A percentile compares a stretch with the other conserved stretches of the same genome.
These are phyloP conservation scores for Pitangus sulphuratus DNA, from an alignment of 2,797 vertebrate species.

Conservation along the genomic window DNA sequence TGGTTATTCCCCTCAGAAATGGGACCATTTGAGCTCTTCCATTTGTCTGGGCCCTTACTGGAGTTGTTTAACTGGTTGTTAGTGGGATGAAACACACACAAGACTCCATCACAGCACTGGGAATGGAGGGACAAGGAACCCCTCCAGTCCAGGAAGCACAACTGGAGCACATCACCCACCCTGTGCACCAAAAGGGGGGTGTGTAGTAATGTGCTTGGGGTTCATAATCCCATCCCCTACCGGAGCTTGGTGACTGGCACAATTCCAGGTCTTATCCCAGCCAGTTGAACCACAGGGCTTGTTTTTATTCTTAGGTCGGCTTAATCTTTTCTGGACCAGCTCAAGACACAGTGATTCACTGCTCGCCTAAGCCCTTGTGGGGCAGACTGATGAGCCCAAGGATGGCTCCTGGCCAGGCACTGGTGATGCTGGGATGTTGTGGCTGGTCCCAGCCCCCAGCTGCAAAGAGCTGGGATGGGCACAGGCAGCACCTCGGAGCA, in stretches of 20 bases:
- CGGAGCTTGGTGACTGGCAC: rapidly evolving
- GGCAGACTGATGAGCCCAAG: rapidly evolving
- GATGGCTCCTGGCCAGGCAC: rapidly evolving
- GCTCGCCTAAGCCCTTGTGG: rapidly evolving
- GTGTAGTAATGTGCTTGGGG: background rate
- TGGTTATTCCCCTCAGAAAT: background rate
- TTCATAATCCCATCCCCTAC: background rate
- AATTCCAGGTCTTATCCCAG: background rate
- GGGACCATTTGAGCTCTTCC: background rate
- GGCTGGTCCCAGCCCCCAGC: rapidly evolving
- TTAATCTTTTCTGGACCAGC: background rate
- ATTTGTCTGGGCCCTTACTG: background rate
- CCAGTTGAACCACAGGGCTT: background rate
- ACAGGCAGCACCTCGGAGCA: background rate
- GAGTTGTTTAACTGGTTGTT: background rate
- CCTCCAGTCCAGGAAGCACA: rapidly evolving
- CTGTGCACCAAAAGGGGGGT: rapidly evolving
- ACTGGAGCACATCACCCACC: background rate
- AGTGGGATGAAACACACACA: rapidly evolving
- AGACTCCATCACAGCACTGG: background rate
- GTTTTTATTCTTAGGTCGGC: background rate
- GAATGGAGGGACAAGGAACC: background rate
- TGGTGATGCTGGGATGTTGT: background rate
- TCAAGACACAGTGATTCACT: background rate
- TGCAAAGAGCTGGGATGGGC: background rate